Evolutionary conservation across 2,797 vertebrate species (phyloP).

Genomic region (Erethizon dorsatum): DNA sequence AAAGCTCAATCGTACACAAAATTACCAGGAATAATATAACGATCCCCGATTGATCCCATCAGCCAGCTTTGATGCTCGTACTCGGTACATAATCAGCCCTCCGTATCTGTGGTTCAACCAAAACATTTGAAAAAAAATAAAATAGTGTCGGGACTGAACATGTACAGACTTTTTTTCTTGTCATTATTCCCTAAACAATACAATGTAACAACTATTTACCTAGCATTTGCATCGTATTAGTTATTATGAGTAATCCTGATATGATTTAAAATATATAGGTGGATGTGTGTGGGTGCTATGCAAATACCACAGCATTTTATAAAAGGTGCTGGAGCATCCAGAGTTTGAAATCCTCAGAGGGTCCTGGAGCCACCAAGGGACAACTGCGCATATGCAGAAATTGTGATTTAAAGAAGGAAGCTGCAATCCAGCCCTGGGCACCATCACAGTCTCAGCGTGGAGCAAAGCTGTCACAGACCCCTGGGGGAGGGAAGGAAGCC

Average conservation of each 20-base stretch:
- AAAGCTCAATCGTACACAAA: slow-evolving; percentile 24
- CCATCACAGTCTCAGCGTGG: not conserved
- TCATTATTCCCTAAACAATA: not conserved
- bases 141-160: not conserved
- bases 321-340: not conserved
- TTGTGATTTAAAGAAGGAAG: not conserved
- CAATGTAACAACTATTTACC: not conserved
- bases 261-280: not conserved
- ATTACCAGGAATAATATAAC: not conserved
- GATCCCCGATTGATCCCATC: not conserved
- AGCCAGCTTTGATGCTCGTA: not conserved
- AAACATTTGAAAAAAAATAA: not conserved
- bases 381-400: not conserved
- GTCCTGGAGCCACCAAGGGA: not conserved
- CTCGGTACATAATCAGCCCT: not conserved
- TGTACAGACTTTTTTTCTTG: not conserved
- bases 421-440: not conserved
- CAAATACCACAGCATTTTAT: not conserved
- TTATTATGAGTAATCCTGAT: not conserved
- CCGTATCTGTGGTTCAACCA: not conserved
- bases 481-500: not conserved
- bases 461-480: not conserved
- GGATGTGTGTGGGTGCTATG: not conserved
- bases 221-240: not conserved
- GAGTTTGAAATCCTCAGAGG: not conserved